A percentile compares a stretch with the other conserved stretches of the same genome.
These are phyloP conservation scores for Myotis yumanensis DNA, from an alignment of 2,113 vertebrate genomes.

Conservation along the genomic window DNA sequence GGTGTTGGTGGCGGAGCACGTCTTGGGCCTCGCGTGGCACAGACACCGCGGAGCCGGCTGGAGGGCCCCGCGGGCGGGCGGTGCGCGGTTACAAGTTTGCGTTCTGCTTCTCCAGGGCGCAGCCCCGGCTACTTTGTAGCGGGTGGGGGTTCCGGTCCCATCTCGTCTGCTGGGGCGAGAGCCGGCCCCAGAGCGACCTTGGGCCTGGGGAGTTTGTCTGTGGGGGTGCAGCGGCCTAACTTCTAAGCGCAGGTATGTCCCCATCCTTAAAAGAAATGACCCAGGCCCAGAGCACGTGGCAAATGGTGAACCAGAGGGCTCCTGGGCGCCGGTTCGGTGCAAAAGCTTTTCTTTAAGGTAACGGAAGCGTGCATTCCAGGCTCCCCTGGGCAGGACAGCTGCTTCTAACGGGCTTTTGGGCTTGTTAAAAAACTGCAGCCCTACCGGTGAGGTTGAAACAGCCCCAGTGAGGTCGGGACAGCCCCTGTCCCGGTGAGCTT, in stretches of 20 bases:
- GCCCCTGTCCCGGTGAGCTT: too few species aligned
- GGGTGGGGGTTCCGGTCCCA: not conserved
- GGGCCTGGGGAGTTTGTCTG: not conserved
- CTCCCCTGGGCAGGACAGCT: not conserved
- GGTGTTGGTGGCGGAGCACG: constrained; percentile 56
- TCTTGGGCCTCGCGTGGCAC: constrained; percentile 76
- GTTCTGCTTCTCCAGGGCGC: constrained; percentile 37
- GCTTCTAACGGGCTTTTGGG: not conserved
- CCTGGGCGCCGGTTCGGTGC: not conserved
- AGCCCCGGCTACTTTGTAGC: not conserved
- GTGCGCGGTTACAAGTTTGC: not conserved
- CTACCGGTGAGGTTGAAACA: too few species aligned
- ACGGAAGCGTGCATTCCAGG: not conserved
- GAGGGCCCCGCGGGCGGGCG: accelerated
- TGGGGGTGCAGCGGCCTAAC: not conserved
- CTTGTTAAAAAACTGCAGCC: not conserved
- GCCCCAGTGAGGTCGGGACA: too few species aligned
- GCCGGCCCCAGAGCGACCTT: not conserved
- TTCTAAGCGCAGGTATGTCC: not conserved
- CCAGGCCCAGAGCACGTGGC: not conserved
- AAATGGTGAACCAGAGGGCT: not conserved
- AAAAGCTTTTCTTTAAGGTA: not conserved
- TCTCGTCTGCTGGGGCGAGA: accelerated
- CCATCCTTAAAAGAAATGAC: not conserved
- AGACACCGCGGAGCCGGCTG: not conserved